phyloP scores from a whole-genome alignment of 2,888 invertebrate genomes.

The Eurois occulta region DNA sequence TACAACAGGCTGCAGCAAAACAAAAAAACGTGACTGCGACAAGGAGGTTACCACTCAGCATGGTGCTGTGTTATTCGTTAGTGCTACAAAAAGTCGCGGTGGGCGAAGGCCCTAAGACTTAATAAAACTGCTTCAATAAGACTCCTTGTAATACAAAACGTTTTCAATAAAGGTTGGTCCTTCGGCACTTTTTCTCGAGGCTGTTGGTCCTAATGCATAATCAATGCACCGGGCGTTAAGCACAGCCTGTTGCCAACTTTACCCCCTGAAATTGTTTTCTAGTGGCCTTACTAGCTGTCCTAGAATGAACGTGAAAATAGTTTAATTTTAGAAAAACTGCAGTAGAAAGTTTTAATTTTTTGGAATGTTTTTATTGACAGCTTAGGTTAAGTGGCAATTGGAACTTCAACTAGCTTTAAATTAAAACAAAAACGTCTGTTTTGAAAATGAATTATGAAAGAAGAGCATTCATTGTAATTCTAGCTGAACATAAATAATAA shows the following conservation, averaged over 20 bases:
- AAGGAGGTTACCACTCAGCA: too few relatives aligned
- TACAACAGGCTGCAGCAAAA: too few relatives aligned
- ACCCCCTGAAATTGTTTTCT: constrained; percentile 54
- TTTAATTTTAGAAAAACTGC: not conserved
- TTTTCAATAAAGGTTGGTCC: constrained; percentile 54
- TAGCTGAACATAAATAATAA: not conserved
- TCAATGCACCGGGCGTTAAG: constrained; percentile 67
- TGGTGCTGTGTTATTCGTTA: not conserved
- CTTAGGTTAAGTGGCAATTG: not conserved
- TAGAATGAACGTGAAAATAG: constrained; percentile 5
- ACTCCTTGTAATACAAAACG: constrained; percentile 30
- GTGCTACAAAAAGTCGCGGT: not conserved
- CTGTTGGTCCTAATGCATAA: constrained; percentile 67
- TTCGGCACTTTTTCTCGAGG: constrained; percentile 31
- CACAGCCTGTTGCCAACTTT: constrained; percentile 62
- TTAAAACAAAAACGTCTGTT: not conserved
- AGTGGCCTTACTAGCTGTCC: constrained; percentile 38
- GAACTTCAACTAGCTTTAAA: too few relatives aligned
- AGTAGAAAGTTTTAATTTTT: not conserved
- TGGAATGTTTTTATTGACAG: not conserved
- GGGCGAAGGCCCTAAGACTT: not conserved
- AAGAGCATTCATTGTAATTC: not conserved
- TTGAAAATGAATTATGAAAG: not conserved
- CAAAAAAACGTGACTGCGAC: too few relatives aligned
- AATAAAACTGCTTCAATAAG: constrained; percentile 49